Evolutionary conservation across 2,113 vertebrate species (phyloP), one percentile per base, ranked within the genome.

Genomic region (Leiothrix lutea): DNA sequence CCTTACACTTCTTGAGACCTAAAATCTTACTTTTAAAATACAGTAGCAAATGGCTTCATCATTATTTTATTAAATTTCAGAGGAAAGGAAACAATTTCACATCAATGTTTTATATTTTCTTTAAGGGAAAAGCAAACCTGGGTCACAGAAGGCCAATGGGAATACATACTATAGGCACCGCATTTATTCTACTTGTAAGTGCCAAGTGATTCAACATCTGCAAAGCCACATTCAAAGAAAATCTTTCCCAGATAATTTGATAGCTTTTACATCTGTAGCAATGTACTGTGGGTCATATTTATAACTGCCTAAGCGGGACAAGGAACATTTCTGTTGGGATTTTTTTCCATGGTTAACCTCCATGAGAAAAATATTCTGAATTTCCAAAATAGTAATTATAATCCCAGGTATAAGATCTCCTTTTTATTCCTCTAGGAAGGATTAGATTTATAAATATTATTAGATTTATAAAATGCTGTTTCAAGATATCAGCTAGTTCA

Each of bases 201-300:
- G 48, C 42, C 90, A 94, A 95, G 40, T 58, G 75, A 92, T 84
- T 84, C 67, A 61, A 96, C 72, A 92, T 93, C 83, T 95, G 88
- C 33, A 28, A 88, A 94, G 19, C 14, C 44, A 58, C 74, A 84
- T 65, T 80, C 84, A 84, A 95, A 86, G 61, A 71, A 84, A 92
- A 95, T 87, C 48, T 94, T 97, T 97, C 91, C 95, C 95, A 96
- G 88, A 92, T 26, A 0, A 5, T 88, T 86, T 96, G 75, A 97
- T 96, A 94, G 93, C 16, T 96, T 97, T 97, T 91, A 64, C 96
- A 95, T 96, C 80, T 96, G 97, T 82, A 92, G 69, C 47, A 88
- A 67, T 40, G 36, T 57, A 64, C 62, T 75, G 35, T 72, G 69
- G 60, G 53, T 88, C 74, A 74, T 71, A 92, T 94, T 90, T 95